Conservation (phyloP, 2,797 vertebrate species). For the Gila robusta region DNA sequence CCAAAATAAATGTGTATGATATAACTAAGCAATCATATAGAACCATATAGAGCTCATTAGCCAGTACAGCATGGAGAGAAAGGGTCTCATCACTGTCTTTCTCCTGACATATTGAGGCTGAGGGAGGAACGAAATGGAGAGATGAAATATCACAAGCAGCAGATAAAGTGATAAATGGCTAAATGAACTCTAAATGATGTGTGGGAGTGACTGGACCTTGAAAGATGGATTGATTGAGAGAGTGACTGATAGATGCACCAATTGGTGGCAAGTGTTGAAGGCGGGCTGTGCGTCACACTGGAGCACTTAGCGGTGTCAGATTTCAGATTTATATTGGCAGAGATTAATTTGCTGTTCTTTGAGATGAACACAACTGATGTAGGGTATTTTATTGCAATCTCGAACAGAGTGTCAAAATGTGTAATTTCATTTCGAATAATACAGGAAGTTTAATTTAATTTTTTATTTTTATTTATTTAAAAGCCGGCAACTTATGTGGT, state of each 20-base stretch:
- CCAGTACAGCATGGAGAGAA: not conserved
- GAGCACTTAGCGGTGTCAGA: conserved; percentile 71
- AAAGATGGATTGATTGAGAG: conserved; percentile 54
- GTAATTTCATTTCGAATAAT: conserved; percentile 4
- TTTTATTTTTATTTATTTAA: not conserved
- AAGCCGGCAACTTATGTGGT: not conserved
- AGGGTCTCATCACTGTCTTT: conserved; percentile 10
- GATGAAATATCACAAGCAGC: conserved; percentile 26
- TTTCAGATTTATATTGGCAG: conserved; percentile 73
- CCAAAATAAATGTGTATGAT: not conserved
- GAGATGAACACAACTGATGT: conserved; percentile 1
- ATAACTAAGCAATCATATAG: not conserved
- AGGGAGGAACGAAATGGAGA: conserved; percentile 27
- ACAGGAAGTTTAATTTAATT: not conserved
- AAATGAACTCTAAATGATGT: conserved; percentile 27
- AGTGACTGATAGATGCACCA: conserved; percentile 75
- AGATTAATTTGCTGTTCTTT: conserved; percentile 70
- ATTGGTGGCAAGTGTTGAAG: conserved; percentile 71
- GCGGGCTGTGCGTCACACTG: conserved; percentile 74
- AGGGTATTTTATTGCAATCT: conserved; percentile 7
- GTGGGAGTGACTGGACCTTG: conserved; percentile 66
- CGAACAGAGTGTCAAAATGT: conserved; percentile 4
- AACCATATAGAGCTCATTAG: conserved; percentile 17
- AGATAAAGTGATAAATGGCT: conserved; percentile 30
- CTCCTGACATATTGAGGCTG: conserved; percentile 37